phyloP scores from a whole-genome alignment of 2,888 invertebrate genomes.

The Plebejus argus region DNA sequence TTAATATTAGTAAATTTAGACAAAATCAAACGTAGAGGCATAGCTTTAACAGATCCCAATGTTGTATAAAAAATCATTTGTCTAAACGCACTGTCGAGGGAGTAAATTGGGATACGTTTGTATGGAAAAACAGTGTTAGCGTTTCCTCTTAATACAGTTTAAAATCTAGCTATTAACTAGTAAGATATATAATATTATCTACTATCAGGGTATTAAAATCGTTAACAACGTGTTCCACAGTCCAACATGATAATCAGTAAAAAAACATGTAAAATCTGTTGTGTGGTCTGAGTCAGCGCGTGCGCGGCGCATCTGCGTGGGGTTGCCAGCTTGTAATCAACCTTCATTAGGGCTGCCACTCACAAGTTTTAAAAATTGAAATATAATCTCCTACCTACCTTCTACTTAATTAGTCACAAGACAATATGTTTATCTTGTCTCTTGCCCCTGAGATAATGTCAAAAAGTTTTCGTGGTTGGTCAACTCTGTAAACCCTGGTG shows the following conservation, averaged over 20 bases:
- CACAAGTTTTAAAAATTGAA: background rate
- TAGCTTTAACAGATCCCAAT: too few species aligned
- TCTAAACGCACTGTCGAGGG: too few species aligned
- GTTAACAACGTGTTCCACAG: background rate
- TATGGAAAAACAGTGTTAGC: too few species aligned
- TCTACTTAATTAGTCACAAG: background rate
- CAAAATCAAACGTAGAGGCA: too few species aligned
- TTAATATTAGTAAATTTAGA: too few species aligned
- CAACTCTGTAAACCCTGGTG: too few species aligned
- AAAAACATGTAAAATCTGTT: slow-evolving; percentile 18
- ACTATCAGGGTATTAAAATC: background rate
- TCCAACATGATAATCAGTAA: slow-evolving; percentile 10
- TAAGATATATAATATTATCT: background rate
- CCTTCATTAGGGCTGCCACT: slow-evolving; percentile 22
- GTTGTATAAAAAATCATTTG: too few species aligned
- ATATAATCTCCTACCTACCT: background rate
- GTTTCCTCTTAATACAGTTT: too few species aligned
- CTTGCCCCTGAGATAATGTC: background rate
- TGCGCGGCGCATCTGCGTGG: slow-evolving; percentile 25
- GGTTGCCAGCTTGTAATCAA: slow-evolving; percentile 23
- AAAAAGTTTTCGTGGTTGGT: background rate
- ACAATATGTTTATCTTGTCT: too few species aligned
- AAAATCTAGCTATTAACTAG: background rate
- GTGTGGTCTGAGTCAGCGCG: slow-evolving; percentile 21
- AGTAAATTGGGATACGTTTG: too few species aligned